Percentiles rank a stretch among this genome's conserved stretches.
These are phyloP conservation scores for Lerema accius DNA, from an alignment of 1,140 invertebrate species.

Conservation along the genomic window DNA sequence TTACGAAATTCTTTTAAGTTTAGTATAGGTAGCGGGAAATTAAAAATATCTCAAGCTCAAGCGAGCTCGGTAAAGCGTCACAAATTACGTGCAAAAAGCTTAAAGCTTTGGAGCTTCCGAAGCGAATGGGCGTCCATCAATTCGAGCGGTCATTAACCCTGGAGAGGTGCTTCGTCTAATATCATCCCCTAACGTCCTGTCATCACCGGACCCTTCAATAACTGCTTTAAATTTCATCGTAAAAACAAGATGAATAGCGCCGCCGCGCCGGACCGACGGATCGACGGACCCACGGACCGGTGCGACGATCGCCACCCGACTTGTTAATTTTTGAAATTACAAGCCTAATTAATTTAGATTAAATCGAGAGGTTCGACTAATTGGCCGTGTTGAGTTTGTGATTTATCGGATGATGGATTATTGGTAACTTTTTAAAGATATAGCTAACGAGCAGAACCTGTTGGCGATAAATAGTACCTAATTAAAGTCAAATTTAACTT, in stretches of 20 bases:
- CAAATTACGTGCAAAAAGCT: neutral
- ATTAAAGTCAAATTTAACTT: too few relatives aligned
- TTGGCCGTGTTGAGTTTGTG: neutral
- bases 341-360: slow-evolving; percentile 12
- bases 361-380: neutral
- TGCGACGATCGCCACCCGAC: neutral
- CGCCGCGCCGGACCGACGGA: neutral
- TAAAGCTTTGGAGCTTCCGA: slow-evolving; percentile 8
- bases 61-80: neutral
- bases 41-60: neutral
- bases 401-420: neutral
- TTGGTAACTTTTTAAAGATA: too few relatives aligned
- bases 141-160: slow-evolving; percentile 30
- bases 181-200: slow-evolving; percentile 22
- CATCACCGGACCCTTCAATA: slow-evolving; percentile 9
- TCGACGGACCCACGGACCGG: neutral
- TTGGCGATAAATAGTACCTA: too few relatives aligned
- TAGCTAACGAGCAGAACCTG: too few relatives aligned
- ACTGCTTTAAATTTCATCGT: slow-evolving; percentile 13
- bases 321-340: slow-evolving; percentile 15
- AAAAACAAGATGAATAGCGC: slow-evolving; percentile 24
- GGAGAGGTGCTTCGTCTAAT: slow-evolving; percentile 26
- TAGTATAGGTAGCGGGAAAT: neutral
- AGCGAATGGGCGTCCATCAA: slow-evolving; percentile 25
- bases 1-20: neutral